Conservation (phyloP, 2,797 vertebrate genomes). For the Miichthys miiuy region DNA sequence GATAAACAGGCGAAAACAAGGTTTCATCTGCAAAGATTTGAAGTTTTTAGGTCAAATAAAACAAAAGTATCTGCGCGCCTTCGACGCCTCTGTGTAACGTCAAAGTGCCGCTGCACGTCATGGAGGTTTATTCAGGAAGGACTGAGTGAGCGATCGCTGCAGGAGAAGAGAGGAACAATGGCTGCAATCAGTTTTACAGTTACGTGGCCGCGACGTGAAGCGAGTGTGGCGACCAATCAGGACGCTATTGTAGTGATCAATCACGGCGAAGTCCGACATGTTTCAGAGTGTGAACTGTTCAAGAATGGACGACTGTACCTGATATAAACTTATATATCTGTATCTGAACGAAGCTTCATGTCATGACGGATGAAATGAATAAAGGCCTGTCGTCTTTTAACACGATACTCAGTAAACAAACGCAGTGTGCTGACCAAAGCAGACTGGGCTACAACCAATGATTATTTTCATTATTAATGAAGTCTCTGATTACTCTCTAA, state of each 20-base stretch:
- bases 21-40: not conserved
- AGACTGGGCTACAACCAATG: too few relatives aligned
- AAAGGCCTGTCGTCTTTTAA: too few relatives aligned
- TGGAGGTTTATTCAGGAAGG: not conserved
- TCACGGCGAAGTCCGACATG: not conserved
- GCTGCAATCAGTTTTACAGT: constrained; percentile 2
- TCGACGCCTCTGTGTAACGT: too few relatives aligned
- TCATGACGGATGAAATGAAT: too few relatives aligned
- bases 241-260: not conserved
- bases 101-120: not conserved
- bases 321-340: not conserved
- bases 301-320: not conserved
- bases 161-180: not conserved
- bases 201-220: not conserved
- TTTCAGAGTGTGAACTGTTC: not conserved
- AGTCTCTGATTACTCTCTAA: too few relatives aligned
- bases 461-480: too few relatives aligned
- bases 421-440: too few relatives aligned
- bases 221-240: not conserved
- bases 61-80: not conserved
- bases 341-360: too few relatives aligned
- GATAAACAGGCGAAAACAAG: too few relatives aligned
- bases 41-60: not conserved
- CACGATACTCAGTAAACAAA: too few relatives aligned
- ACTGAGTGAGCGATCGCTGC: not conserved